Percentiles rank a stretch among this genome's conserved stretches.
These are phyloP conservation scores for Caranx ignobilis DNA, from an alignment of 2,113 vertebrate genomes.

Conservation along the genomic window DNA sequence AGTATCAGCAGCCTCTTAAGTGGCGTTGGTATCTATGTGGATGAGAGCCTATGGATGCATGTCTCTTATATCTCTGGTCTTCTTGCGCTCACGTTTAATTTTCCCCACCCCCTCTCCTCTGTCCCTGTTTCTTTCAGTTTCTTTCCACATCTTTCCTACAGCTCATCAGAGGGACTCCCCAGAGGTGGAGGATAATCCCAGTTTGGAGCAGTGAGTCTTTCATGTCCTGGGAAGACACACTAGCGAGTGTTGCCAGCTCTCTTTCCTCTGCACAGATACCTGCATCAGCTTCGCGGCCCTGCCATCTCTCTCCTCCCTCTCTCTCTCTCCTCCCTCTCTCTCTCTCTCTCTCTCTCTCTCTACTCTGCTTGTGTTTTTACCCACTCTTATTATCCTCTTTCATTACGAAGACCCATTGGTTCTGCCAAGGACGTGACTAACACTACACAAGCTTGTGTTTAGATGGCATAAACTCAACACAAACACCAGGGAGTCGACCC, in stretches of 20 bases:
- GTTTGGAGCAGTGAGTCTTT: constrained; percentile 69
- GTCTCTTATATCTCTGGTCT: constrained; percentile 46
- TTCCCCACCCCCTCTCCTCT: constrained; percentile 48
- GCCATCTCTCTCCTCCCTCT: constrained; percentile 5
- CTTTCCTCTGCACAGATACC: constrained; percentile 56
- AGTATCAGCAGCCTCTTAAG: constrained; percentile 40
- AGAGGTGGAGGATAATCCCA: constrained; percentile 75
- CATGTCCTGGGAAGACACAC: constrained; percentile 76
- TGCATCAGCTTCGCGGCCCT: constrained; percentile 28
- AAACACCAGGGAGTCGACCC: constrained; percentile 47
- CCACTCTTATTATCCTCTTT: constrained; percentile 49
- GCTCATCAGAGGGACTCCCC: constrained; percentile 72
- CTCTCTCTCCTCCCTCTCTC: neutral
- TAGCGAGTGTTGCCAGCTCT: constrained; percentile 55
- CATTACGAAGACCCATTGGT: constrained; percentile 51
- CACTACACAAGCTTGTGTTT: constrained; percentile 28
- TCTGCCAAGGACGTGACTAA: constrained; percentile 38
- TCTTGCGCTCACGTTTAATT: constrained; percentile 52
- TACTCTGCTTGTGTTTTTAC: constrained; percentile 21
- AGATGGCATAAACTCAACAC: constrained; percentile 47
- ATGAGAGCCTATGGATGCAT: constrained; percentile 31
- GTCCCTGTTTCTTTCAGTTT: constrained; percentile 63
- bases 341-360: neutral
- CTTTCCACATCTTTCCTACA: constrained; percentile 59
- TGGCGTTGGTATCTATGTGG: constrained; percentile 52